These are phyloP conservation scores for Teleogryllus occipitalis DNA, from an alignment of 1,140 invertebrate genomes.

Conservation along the genomic window DNA sequence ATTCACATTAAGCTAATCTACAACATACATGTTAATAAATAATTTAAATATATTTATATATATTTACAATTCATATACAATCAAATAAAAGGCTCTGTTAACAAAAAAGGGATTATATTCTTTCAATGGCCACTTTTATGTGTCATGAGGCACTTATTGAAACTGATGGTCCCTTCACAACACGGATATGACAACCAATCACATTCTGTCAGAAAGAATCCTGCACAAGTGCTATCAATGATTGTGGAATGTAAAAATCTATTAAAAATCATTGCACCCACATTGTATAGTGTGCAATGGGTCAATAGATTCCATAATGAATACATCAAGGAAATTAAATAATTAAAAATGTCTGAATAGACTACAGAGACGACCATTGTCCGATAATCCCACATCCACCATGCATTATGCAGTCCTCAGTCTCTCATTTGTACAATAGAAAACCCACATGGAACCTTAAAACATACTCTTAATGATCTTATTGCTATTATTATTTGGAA, in stretches of 20 bases:
- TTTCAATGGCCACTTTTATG: neutral
- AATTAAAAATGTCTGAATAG: too few relatives aligned
- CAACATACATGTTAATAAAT: conserved; percentile 17
- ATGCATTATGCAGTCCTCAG: neutral
- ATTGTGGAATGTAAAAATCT: too few relatives aligned
- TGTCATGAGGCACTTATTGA: conserved; percentile 1
- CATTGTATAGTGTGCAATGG: too few relatives aligned
- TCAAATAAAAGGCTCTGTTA: neutral
- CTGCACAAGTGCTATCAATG: neutral
- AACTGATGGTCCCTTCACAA: neutral
- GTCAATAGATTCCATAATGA: too few relatives aligned
- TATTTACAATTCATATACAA: neutral
- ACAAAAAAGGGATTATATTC: neutral
- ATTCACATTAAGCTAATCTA: conserved; percentile 12
- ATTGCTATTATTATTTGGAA: neutral
- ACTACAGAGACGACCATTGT: neutral
- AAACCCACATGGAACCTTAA: neutral
- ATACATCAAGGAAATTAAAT: too few relatives aligned
- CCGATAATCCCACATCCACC: neutral
- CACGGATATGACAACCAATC: neutral
- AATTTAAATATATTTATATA: conserved; percentile 18
- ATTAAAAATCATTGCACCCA: too few relatives aligned
- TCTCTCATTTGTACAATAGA: neutral
- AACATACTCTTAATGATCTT: neutral
- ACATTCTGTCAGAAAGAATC: neutral